Conservation (phyloP, 2,888 invertebrate genomes). For the Sicus ferrugineus region DNA sequence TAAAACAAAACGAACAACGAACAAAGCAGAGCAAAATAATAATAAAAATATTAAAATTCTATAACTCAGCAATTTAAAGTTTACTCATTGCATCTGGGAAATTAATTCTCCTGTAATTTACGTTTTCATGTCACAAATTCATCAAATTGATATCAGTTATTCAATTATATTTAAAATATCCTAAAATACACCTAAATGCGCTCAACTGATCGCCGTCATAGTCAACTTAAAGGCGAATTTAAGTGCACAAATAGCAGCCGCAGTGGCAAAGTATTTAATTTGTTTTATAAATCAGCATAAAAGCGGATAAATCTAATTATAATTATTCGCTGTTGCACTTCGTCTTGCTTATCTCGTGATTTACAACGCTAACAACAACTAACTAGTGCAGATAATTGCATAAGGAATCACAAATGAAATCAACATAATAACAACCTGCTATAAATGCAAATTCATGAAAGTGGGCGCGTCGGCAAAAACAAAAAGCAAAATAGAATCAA, state of each 20-base stretch:
- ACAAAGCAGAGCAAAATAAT: no score
- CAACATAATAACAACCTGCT: not conserved
- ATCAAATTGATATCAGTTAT: no score
- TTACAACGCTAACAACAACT: conserved; percentile 1
- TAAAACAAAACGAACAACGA: no score
- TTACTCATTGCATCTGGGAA: no score
- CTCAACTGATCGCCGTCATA: no score
- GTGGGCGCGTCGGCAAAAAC: conserved; percentile 10
- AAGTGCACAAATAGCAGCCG: not conserved
- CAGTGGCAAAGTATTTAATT: not conserved
- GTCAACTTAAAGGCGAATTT: no score
- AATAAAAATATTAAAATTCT: no score
- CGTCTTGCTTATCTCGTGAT: conserved; percentile 11
- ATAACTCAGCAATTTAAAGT: no score
- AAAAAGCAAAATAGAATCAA: conserved; percentile 1
- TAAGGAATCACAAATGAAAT: not conserved
- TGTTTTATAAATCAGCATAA: not conserved
- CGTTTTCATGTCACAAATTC: no score
- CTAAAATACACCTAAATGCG: no score
- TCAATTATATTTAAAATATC: no score
- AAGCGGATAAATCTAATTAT: not conserved
- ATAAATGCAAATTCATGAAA: conserved; percentile 4
- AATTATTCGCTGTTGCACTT: not conserved
- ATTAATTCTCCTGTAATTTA: no score
- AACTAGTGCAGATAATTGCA: not conserved